These are phyloP conservation scores for Himantopus leucocephalus DNA, from an alignment of 2,113 vertebrate species.

Conservation along the genomic window DNA sequence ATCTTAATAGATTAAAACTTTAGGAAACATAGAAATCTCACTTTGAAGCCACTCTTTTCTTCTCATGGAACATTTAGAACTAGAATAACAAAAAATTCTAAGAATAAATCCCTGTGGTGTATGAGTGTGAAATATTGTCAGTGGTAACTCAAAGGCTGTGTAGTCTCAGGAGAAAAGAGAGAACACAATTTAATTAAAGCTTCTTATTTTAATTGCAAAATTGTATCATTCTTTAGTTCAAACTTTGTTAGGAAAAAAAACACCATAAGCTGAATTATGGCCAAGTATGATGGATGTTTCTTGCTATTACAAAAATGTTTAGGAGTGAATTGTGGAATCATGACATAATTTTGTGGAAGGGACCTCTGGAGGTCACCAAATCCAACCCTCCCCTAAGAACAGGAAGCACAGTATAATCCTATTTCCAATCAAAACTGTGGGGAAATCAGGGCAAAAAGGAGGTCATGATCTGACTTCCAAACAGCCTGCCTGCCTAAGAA, in stretches of 20 bases:
- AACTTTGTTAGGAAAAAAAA: not conserved
- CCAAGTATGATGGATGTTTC: not conserved
- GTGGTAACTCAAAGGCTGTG: not conserved
- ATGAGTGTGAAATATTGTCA: not conserved
- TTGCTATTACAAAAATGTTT: not conserved
- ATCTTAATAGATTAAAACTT: not conserved
- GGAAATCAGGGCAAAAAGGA: not conserved
- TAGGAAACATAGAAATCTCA: not conserved
- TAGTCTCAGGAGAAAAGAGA: not conserved
- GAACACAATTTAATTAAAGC: conserved; percentile 4
- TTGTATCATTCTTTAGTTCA: not conserved
- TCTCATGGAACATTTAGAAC: not conserved
- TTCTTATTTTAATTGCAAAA: conserved; percentile 32
- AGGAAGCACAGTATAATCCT: not conserved
- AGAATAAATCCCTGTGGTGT: not conserved
- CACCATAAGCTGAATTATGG: not conserved
- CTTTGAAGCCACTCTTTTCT: not conserved
- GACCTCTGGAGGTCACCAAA: not conserved
- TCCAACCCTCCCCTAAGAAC: not conserved
- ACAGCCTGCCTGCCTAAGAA: not conserved
- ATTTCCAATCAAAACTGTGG: not conserved
- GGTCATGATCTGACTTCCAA: not conserved
- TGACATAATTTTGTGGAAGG: not conserved
- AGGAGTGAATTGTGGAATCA: not conserved
- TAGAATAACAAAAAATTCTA: not conserved